Evolutionary conservation across 2,113 vertebrate genomes (phyloP), one percentile per base, ranked within the genome.

Genomic region (Gopherus evgoodei): DNA sequence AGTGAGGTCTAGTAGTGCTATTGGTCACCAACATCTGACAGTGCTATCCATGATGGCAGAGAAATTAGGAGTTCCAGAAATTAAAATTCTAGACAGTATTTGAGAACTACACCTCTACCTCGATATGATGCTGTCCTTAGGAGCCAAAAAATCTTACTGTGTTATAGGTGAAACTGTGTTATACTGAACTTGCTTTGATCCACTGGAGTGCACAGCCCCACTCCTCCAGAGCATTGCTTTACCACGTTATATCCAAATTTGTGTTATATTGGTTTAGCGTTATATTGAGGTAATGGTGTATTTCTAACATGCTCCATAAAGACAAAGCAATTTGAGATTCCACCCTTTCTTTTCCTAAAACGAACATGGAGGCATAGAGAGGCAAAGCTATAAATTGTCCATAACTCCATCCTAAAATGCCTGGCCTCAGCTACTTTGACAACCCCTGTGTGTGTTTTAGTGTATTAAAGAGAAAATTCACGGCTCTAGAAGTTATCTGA

Each of bases 351-450:
- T 72, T 72, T 2, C 21, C 3, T 80, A 79, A 38, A 49, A 38
- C 6, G 21, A 79, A 14, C 3, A 13, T 47, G 31, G 35, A 78
- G 47, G 8, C 47, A 29, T 35, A 78, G 47, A 13, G 47, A 85
- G 53, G 4, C 21, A 49, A 62, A 86, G 69, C 17, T 50, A 54
- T 12, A 42, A 2, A 62, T 35, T 78, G 29, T 29, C 4, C 59
- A 31, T n/a, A 49, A 56, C 16, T 11, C 8, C 5, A 0, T 76
- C 25, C 52, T n/a, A 11, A 22, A 2, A 2, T 0, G 6, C 8
- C 31, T 76, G 38, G 31, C 80, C 27, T 87, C 83, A 5, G 11
- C 57, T 49, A 47, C 81, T n/a, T 19, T 29, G 24, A 2, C 16
- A 65, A 1, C 14, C n/a, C 49, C 44, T 38, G 7, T 22, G 16